A percentile compares a stretch with the other conserved stretches of the same genome.
Evolutionary conservation across 2,797 vertebrate species (phyloP).

Genomic region (Siniperca undulata): DNA sequence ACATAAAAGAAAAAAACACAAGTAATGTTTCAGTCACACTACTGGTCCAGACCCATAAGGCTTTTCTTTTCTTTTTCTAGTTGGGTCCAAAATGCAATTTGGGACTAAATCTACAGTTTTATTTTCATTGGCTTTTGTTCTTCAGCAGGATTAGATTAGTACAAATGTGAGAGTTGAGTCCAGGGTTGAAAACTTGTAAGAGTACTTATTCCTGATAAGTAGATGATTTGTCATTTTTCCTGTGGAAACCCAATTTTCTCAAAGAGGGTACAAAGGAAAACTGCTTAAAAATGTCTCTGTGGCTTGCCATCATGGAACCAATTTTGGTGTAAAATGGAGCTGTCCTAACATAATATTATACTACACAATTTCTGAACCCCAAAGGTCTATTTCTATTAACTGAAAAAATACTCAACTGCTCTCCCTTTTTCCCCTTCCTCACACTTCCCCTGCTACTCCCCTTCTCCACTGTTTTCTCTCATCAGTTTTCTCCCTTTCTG

Average conservation of each 20-base stretch:
- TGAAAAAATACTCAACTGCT: constrained; percentile 33
- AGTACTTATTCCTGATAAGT: constrained; percentile 51
- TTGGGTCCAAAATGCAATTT: constrained; percentile 21
- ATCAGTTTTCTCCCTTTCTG: constrained; percentile 46
- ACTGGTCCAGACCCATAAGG: constrained; percentile 4
- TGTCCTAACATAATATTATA: constrained; percentile 65
- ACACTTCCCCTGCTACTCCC: constrained; percentile 49
- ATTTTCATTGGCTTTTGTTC: constrained; percentile 36
- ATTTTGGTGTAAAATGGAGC: constrained; percentile 70
- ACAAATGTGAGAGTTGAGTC: constrained; percentile 42
- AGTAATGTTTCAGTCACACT: background rate
- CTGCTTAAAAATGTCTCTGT: constrained; percentile 49
- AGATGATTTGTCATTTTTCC: constrained; percentile 57
- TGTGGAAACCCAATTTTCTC: constrained; percentile 56
- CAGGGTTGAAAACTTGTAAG: constrained; percentile 42
- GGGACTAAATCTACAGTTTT: constrained; percentile 29
- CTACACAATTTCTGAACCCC: constrained; percentile 58
- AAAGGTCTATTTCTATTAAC: constrained; percentile 65
- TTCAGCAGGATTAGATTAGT: constrained; percentile 30
- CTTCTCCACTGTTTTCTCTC: constrained; percentile 43
- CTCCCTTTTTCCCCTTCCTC: constrained; percentile 6
- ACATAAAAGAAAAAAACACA: constrained; percentile 17
- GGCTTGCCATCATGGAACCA: constrained; percentile 57
- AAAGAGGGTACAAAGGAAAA: constrained; percentile 43
- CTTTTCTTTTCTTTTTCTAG: constrained; percentile 9